Conservation (phyloP, 2,797 vertebrate species). For the Mormyrops attenuatus region DNA sequence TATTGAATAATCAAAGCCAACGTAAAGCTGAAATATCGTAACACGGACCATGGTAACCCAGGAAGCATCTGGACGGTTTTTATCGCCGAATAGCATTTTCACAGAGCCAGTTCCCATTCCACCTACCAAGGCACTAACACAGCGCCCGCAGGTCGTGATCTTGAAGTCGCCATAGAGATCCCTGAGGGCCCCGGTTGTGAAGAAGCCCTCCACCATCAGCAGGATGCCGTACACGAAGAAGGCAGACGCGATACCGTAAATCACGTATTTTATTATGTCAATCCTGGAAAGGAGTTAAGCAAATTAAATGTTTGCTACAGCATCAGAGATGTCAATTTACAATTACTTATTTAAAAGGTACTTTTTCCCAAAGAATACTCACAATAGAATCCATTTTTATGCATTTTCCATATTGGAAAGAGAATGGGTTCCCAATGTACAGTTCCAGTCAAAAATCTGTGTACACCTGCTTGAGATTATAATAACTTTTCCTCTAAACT, state of each 20-base stretch:
- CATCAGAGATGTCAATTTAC: neutral
- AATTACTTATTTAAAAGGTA: neutral
- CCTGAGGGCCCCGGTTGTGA: constrained; percentile 96
- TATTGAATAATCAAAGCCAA: neutral
- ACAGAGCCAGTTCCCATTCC: neutral
- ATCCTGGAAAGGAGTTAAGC: constrained; percentile 67
- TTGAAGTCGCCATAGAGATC: constrained; percentile 98
- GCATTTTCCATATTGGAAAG: neutral
- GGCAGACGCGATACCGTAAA: constrained; percentile 93
- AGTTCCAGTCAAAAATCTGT: neutral
- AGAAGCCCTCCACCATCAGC: constrained; percentile 99
- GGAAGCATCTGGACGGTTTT: neutral
- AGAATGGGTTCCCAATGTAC: neutral
- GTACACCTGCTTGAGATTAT: neutral
- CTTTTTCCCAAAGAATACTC: neutral
- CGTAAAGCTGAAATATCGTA: neutral
- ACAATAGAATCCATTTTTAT: neutral
- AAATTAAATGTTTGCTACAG: neutral
- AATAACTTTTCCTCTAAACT: neutral
- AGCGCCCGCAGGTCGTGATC: constrained; percentile 95
- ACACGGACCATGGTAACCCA: neutral
- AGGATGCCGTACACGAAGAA: constrained; percentile 98
- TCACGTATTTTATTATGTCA: constrained; percentile 97
- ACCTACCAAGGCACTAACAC: constrained; percentile 93
- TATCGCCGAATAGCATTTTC: neutral